These are phyloP conservation scores for Labrus mixtus DNA, from an alignment of 2,113 vertebrate genomes.

Conservation along the genomic window DNA sequence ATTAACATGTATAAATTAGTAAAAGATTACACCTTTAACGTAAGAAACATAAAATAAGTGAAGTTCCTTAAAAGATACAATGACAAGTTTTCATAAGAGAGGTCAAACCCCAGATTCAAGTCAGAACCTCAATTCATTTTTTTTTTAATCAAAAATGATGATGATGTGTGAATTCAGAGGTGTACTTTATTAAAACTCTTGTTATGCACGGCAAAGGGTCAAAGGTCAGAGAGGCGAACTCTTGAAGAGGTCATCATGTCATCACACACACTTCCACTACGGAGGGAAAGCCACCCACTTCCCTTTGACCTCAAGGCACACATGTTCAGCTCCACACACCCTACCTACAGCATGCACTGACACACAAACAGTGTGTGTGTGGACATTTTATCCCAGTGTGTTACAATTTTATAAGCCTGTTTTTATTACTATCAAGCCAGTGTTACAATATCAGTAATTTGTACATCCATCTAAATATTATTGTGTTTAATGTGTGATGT, in stretches of 20 bases:
- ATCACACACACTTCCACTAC: conserved; percentile 72
- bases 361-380: conserved; percentile 12
- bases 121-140: too few species aligned
- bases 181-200: background rate
- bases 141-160: too few species aligned
- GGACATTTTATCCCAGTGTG: background rate
- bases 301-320: conserved; percentile 52
- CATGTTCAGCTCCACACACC: conserved; percentile 1
- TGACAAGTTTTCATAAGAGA: background rate
- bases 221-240: conserved; percentile 38
- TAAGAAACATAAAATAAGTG: background rate
- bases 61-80: background rate
- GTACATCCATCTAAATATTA: background rate
- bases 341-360: background rate
- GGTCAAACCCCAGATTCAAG: background rate
- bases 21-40: background rate
- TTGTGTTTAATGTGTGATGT: conserved; percentile 14
- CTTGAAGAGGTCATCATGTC: conserved; percentile 62
- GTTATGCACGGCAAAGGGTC: conserved; percentile 35
- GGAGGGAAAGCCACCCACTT: conserved; percentile 48
- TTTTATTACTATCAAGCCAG: conserved; percentile 50
- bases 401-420: conserved; percentile 58
- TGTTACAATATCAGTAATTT: too few species aligned
- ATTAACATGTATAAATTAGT: too few species aligned
- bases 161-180: background rate